Evolutionary conservation across 92 coral and sea anemone genomes (phyloP).

Genomic region (Epizoanthus rinbou): DNA sequence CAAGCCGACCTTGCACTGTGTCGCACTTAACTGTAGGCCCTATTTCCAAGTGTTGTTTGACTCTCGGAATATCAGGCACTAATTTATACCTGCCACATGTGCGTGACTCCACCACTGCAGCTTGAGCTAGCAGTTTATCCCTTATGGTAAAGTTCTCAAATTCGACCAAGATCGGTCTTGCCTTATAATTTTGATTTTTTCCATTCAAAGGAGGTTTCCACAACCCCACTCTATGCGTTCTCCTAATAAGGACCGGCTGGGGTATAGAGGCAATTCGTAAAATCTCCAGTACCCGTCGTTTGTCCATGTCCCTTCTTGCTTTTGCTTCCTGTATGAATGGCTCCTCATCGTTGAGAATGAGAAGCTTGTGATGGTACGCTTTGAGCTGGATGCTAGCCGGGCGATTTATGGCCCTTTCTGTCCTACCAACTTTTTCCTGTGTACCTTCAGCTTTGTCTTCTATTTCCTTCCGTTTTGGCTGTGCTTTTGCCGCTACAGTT

Average conservation of each 20-base stretch:
- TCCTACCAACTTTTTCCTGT: too few species aligned
- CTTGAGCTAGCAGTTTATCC: conserved; percentile 16
- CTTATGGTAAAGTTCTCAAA: not conserved
- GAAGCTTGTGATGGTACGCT: conserved; percentile 3
- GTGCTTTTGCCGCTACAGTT: too few species aligned
- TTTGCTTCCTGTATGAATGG: not conserved
- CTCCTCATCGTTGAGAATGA: not conserved
- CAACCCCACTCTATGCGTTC: not conserved
- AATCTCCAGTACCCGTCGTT: not conserved
- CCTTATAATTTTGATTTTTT: not conserved
- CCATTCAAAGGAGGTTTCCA: not conserved
- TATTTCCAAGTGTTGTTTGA: not conserved
- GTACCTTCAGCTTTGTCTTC: too few species aligned
- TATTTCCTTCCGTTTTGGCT: too few species aligned
- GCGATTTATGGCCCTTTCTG: too few species aligned
- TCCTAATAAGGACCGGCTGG: not conserved
- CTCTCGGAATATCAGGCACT: conserved; percentile 6
- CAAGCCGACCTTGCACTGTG: not conserved
- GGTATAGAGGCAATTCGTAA: not conserved
- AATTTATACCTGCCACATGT: not conserved
- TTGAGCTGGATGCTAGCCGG: too few species aligned
- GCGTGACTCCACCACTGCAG: not conserved
- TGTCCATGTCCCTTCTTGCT: not conserved
- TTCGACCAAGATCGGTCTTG: not conserved
- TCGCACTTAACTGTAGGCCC: not conserved